Conservation (phyloP, 2,797 vertebrate genomes). For the Microtus agrestis region DNA sequence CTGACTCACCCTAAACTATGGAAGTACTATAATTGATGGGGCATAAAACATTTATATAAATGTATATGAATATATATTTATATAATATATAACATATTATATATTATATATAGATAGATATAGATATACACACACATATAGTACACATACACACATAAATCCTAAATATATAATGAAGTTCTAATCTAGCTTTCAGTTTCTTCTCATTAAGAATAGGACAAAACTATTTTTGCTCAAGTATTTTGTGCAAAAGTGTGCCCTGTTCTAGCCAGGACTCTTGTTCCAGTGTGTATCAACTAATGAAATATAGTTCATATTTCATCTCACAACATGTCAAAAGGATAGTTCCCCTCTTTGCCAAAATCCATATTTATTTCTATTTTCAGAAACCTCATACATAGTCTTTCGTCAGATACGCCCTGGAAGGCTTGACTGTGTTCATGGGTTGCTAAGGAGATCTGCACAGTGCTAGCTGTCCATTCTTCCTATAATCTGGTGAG, state of each 20-base stretch:
- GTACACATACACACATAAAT: too few species aligned
- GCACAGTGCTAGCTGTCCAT: background rate
- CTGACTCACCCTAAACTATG: background rate
- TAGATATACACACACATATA: too few species aligned
- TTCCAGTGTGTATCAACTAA: background rate
- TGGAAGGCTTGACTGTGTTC: background rate
- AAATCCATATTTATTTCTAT: slow-evolving; percentile 12
- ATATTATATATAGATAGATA: background rate
- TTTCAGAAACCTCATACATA: slow-evolving; percentile 33
- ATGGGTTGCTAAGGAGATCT: background rate
- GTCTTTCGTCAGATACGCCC: slow-evolving; percentile 6
- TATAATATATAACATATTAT: too few species aligned
- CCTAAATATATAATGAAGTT: background rate
- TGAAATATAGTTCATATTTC: background rate
- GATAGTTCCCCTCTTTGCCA: background rate
- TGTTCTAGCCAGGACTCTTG: background rate
- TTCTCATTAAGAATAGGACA: slow-evolving; percentile 5
- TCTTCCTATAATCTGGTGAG: background rate
- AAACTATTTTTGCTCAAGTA: slow-evolving; percentile 20
- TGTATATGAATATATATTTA: background rate
- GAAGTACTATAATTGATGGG: slow-evolving; percentile 31
- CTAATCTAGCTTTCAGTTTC: background rate
- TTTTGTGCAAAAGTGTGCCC: background rate
- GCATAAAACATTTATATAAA: background rate
- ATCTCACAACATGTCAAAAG: background rate